Conservation (phyloP, 2,888 invertebrate genomes). For the Aphelenchoides bicaudatus region DNA sequence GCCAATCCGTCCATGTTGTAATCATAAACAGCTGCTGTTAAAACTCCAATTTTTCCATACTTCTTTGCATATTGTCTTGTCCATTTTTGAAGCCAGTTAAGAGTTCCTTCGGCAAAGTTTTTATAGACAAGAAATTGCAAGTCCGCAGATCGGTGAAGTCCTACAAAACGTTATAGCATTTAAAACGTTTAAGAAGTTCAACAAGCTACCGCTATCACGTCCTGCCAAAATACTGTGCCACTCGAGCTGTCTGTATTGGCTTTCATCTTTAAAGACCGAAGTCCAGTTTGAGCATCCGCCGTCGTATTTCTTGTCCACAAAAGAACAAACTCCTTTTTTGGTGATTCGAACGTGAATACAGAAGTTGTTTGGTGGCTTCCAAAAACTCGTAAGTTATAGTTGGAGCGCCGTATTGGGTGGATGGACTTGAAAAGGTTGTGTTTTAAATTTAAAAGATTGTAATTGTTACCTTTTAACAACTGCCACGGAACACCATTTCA, state of each 20-base stretch:
- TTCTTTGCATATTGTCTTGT: conserved; percentile 27
- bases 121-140: conserved; percentile 24
- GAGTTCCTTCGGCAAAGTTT: conserved; percentile 27
- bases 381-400: conserved; percentile 19
- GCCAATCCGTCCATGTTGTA: conserved; percentile 26
- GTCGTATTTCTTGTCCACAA: conserved; percentile 19
- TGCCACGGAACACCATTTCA: no score
- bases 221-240: conserved; percentile 3
- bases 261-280: background rate
- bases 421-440: no score
- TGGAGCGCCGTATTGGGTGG: conserved; percentile 13
- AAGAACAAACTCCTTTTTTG: no score
- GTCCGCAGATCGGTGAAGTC: conserved; percentile 4
- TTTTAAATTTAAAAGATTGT: no score
- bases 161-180: background rate
- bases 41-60: conserved; percentile 24
- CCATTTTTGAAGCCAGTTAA: conserved; percentile 30
- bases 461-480: no score
- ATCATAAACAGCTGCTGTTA: conserved; percentile 33
- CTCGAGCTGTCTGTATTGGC: background rate
- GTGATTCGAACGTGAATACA: no score
- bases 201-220: background rate
- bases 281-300: conserved; percentile 19
- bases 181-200: background rate
- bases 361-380: no score